These are phyloP conservation scores for Hydraecia micacea DNA, from an alignment of 2,888 invertebrate species.

Conservation along the genomic window DNA sequence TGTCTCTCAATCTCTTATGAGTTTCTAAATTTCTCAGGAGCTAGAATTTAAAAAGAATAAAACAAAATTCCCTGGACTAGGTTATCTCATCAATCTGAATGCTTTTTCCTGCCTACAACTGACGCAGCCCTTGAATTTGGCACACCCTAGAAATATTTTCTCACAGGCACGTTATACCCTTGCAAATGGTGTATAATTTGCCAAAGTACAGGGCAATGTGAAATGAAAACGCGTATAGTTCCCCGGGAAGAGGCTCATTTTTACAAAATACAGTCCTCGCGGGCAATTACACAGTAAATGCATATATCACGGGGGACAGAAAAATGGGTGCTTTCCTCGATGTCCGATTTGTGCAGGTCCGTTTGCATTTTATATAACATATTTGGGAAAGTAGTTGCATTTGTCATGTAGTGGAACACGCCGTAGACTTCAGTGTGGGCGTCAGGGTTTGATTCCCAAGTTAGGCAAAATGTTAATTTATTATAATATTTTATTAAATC, in stretches of 20 bases:
- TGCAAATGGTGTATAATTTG: constrained; percentile 60
- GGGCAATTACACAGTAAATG: constrained; percentile 80
- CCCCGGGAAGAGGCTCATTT: constrained; percentile 74
- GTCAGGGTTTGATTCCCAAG: no score
- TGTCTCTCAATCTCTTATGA: neutral
- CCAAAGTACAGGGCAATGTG: constrained; percentile 63
- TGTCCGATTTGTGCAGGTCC: constrained; percentile 22
- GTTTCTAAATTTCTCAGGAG: neutral
- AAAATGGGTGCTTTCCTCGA: constrained; percentile 71
- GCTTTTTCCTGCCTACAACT: neutral
- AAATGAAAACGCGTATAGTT: constrained; percentile 60
- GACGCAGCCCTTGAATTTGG: neutral
- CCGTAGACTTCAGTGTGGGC: neutral
- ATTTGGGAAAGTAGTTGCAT: neutral
- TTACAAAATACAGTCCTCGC: constrained; percentile 76
- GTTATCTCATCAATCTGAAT: neutral
- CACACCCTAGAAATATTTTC: constrained; percentile 41
- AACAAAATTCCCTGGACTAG: no score
- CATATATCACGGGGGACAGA: constrained; percentile 82
- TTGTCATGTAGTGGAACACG: neutral
- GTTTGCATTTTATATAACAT: neutral
- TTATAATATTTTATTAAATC: neutral
- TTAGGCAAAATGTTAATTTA: neutral
- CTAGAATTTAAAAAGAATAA: neutral
- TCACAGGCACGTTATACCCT: constrained; percentile 33